Conservation (phyloP, 1,140 invertebrate genomes). For the Magallana ariakensis region DNA sequence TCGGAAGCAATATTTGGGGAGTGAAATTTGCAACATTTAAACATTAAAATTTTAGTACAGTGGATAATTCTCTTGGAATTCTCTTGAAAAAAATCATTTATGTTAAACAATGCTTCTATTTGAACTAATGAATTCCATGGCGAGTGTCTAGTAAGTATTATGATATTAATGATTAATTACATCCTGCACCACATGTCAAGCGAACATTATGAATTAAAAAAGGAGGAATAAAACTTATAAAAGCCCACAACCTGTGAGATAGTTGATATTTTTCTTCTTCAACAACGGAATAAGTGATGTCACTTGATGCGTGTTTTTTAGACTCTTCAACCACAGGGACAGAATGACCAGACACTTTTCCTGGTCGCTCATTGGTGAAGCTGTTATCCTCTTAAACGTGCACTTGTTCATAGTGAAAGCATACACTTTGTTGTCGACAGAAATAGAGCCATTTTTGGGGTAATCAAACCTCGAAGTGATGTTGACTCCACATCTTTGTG, state of each 20-base stretch:
- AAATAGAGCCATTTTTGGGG: background rate
- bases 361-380: background rate
- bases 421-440: background rate
- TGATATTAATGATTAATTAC: no score
- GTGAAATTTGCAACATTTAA: no score
- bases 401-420: background rate
- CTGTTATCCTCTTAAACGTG: background rate
- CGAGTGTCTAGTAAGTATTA: no score
- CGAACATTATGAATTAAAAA: no score
- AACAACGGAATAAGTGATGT: background rate
- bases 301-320: background rate
- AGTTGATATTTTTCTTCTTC: background rate
- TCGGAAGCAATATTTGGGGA: no score
- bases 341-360: background rate
- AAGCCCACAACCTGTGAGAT: background rate
- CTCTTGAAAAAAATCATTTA: no score
- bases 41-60: no score
- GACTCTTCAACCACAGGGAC: background rate
- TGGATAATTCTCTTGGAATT: no score
- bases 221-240: background rate
- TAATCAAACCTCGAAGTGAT: background rate
- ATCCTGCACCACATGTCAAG: no score
- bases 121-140: no score
- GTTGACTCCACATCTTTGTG: background rate
- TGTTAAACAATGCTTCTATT: no score